Evolutionary conservation across 2,888 invertebrate genomes (phyloP).

Genomic region (Myathropa florea): DNA sequence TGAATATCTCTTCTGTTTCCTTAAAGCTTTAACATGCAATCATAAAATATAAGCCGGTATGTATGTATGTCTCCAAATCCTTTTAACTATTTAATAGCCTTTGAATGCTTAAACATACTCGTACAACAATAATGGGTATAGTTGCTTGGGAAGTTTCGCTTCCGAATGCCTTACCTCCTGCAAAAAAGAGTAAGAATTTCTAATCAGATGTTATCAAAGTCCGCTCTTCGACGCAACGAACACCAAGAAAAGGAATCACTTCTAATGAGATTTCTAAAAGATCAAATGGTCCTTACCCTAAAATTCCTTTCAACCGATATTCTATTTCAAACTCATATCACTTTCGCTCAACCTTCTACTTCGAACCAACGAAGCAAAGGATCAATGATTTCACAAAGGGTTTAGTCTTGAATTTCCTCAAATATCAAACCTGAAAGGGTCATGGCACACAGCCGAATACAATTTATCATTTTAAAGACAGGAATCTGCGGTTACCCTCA

Average conservation of each 20-base stretch:
- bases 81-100: too few species aligned
- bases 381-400: background rate
- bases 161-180: background rate
- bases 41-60: too few species aligned
- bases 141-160: background rate
- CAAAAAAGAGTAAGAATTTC: background rate
- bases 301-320: background rate
- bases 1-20: too few species aligned
- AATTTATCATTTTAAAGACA: background rate
- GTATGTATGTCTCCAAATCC: too few species aligned
- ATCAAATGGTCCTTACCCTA: background rate
- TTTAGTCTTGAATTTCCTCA: background rate
- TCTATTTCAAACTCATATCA: background rate
- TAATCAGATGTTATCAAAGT: background rate
- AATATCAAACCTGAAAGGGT: background rate
- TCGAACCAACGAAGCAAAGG: background rate
- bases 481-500: background rate
- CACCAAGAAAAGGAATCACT: background rate
- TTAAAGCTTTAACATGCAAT: too few species aligned
- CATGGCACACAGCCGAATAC: background rate
- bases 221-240: background rate
- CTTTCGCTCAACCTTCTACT: background rate
- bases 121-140: too few species aligned
- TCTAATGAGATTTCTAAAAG: background rate
- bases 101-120: too few species aligned